These are phyloP conservation scores for Muscicapa comitata DNA, from an alignment of 2,797 vertebrate genomes.

Conservation along the genomic window DNA sequence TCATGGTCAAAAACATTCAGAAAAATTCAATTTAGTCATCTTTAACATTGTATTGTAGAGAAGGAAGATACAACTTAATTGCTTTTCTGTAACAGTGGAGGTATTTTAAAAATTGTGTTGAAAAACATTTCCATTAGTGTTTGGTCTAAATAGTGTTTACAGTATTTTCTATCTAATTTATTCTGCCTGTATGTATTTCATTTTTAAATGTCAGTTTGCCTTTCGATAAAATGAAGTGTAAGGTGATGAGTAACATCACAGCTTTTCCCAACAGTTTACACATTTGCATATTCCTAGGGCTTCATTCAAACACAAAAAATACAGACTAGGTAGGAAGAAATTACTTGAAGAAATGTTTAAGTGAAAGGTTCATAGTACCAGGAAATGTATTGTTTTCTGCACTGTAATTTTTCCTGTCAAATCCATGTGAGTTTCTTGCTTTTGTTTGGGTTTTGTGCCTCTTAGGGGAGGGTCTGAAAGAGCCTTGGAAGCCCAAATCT, in stretches of 20 bases:
- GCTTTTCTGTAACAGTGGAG: neutral
- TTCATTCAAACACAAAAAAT: neutral
- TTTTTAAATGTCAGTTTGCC: constrained; percentile 22
- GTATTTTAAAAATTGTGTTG: neutral
- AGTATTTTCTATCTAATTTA: neutral
- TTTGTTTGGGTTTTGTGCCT: neutral
- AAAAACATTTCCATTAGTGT: constrained; percentile 10
- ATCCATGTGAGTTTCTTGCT: neutral
- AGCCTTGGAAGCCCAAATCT: neutral
- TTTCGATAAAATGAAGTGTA: neutral
- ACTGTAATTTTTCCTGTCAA: neutral
- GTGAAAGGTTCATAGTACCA: neutral
- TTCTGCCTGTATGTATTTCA: neutral
- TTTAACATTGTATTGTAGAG: neutral
- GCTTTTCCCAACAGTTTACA: neutral
- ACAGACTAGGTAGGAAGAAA: neutral
- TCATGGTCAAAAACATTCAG: neutral
- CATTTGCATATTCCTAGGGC: neutral
- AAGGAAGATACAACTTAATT: neutral
- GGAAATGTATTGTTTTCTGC: neutral
- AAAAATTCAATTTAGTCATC: neutral
- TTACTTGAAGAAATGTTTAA: neutral
- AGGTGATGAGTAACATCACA: constrained; percentile 16
- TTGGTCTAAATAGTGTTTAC: neutral
- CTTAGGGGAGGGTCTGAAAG: neutral